phyloP scores from a whole-genome alignment of 1,140 invertebrate species.

The Zaprionus inermis region DNA sequence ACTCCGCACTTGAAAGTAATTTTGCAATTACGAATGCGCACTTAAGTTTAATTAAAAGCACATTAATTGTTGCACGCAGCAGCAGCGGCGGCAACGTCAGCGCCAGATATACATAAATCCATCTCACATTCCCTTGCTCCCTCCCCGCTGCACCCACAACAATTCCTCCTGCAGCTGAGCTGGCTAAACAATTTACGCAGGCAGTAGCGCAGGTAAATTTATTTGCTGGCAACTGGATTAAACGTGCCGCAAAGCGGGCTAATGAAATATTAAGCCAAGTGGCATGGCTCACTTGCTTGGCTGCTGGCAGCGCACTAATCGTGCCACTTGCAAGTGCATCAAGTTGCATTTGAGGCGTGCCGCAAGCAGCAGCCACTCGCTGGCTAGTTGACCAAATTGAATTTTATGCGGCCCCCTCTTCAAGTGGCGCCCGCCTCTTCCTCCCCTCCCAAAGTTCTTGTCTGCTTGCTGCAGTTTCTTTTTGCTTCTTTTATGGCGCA shows the following conservation, averaged over 20 bases:
- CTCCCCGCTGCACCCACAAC: slow-evolving; percentile 46
- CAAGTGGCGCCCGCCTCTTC: not conserved
- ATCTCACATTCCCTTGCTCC: not conserved
- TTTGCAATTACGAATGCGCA: slow-evolving; percentile 78
- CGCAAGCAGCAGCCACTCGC: not conserved
- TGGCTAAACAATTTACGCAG: slow-evolving; percentile 65
- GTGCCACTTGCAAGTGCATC: slow-evolving; percentile 40
- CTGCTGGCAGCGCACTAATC: slow-evolving; percentile 51
- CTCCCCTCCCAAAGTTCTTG: not conserved
- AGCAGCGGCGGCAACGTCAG: slow-evolving; percentile 26
- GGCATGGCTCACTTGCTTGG: slow-evolving; percentile 49
- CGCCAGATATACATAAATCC: slow-evolving; percentile 61
- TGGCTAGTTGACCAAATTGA: slow-evolving; percentile 27
- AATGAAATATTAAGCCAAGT: slow-evolving; percentile 78
- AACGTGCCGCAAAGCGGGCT: slow-evolving; percentile 62
- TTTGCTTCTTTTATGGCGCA: slow-evolving; percentile 49
- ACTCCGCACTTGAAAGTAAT: slow-evolving; percentile 57
- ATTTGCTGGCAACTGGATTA: slow-evolving; percentile 59
- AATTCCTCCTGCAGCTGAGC: slow-evolving; percentile 45
- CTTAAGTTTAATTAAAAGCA: slow-evolving; percentile 80
- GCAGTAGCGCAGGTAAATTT: slow-evolving; percentile 52
- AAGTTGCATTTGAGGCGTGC: slow-evolving; percentile 27
- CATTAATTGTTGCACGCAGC: slow-evolving; percentile 72
- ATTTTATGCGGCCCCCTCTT: slow-evolving; percentile 4
- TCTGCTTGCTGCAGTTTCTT: slow-evolving; percentile 17